phyloP scores from a whole-genome alignment of 2,113 vertebrate species.

The Addax nasomaculatus region DNA sequence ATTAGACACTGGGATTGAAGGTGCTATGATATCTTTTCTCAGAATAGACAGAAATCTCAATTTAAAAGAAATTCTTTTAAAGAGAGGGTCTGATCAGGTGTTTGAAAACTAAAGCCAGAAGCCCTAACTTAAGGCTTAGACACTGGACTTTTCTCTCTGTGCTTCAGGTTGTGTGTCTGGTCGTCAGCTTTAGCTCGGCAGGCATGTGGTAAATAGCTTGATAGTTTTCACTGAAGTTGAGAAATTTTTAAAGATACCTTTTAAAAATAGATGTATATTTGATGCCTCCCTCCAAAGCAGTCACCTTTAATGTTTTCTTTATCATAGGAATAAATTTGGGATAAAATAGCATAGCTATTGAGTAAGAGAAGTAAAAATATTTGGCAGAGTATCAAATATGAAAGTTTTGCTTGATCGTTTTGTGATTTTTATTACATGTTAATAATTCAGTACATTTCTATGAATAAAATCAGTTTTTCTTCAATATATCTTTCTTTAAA shows the following conservation, averaged over 20 bases:
- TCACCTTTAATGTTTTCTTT: neutral
- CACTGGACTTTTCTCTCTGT: neutral
- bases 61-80: neutral
- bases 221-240: neutral
- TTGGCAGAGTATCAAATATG: neutral
- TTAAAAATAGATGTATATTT: neutral
- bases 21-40: neutral
- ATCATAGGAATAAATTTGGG: neutral
- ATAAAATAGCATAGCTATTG: slow-evolving; percentile 18
- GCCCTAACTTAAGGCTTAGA: neutral
- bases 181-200: neutral
- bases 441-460: neutral
- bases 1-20: neutral
- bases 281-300: neutral
- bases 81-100: neutral
- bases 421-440: neutral
- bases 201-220: neutral
- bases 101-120: neutral
- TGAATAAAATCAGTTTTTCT: slow-evolving; percentile 19
- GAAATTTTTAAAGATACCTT: slow-evolving; percentile 11
- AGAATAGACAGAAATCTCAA: neutral
- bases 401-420: neutral
- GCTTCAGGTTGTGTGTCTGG: neutral
- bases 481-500: neutral
- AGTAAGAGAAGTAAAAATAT: slow-evolving; percentile 26